Percentiles rank a stretch among this genome's conserved stretches.
Evolutionary conservation across 2,888 invertebrate species (phyloP).

Genomic region (Argyra leucocephala): DNA sequence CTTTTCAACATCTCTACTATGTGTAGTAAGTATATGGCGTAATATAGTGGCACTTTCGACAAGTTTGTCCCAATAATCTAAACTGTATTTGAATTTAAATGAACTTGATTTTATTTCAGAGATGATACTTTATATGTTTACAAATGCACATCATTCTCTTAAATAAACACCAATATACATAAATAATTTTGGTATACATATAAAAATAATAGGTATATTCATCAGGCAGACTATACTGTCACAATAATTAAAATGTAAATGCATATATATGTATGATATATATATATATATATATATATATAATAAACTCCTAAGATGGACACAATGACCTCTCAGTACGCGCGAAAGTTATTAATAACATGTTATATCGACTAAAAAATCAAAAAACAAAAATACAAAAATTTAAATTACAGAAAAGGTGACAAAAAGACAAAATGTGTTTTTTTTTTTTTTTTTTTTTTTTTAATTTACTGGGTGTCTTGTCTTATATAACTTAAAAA

Average conservation of each 20-base stretch:
- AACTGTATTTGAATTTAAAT: background rate
- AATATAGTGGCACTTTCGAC: conserved; percentile 16
- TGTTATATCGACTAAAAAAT: background rate
- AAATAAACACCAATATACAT: no score
- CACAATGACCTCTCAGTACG: background rate
- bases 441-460: background rate
- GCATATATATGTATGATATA: no score
- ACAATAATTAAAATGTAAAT: no score
- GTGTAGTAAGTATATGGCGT: conserved; percentile 10
- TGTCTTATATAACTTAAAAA: background rate
- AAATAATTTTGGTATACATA: no score
- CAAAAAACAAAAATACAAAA: background rate
- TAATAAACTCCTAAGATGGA: background rate
- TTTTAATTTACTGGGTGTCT: background rate
- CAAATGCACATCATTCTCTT: background rate
- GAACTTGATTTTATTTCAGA: background rate
- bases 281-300: no score
- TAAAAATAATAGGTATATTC: no score
- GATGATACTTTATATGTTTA: background rate
- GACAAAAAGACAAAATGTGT: background rate
- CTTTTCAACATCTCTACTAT: no score
- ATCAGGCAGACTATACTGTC: no score
- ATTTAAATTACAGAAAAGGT: background rate
- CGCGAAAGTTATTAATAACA: background rate
- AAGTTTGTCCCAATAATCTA: background rate